These are phyloP conservation scores for Marmota monax DNA, from an alignment of 2,113 vertebrate genomes.

Conservation along the genomic window DNA sequence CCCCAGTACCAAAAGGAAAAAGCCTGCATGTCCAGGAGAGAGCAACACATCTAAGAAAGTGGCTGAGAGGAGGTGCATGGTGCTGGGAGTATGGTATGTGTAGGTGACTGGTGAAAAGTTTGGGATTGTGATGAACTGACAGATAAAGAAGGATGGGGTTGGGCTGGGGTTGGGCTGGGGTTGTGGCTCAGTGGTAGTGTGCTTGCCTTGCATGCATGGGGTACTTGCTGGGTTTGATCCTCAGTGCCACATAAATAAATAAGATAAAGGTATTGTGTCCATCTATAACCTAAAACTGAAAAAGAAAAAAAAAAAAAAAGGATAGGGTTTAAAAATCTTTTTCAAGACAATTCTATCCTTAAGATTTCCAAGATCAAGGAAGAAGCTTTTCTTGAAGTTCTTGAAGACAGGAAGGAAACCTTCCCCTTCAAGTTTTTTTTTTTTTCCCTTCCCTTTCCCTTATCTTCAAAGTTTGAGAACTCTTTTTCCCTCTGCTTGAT, in stretches of 20 bases:
- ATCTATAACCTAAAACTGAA: no score
- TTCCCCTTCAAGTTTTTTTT: neutral
- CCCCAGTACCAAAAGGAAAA: neutral
- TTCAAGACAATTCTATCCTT: neutral
- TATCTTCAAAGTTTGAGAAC: neutral
- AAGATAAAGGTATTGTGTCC: no score
- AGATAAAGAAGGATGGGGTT: neutral
- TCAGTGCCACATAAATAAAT: no score
- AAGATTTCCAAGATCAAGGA: neutral
- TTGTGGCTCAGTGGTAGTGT: no score
- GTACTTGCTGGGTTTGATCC: no score
- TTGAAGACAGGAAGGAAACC: neutral
- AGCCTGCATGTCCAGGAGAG: neutral
- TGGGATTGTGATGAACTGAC: neutral
- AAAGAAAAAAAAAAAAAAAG: no score
- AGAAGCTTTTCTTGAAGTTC: neutral
- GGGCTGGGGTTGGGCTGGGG: neutral
- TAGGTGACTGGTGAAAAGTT: neutral
- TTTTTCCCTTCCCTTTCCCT: neutral
- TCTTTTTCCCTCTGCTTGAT: neutral
- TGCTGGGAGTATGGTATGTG: neutral
- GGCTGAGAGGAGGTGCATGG: neutral
- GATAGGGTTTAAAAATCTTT: neutral
- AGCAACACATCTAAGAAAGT: conserved; percentile 15
- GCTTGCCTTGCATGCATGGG: no score